phyloP scores from a whole-genome alignment of 2,113 vertebrate genomes.

The Stigmatopora argus region DNA sequence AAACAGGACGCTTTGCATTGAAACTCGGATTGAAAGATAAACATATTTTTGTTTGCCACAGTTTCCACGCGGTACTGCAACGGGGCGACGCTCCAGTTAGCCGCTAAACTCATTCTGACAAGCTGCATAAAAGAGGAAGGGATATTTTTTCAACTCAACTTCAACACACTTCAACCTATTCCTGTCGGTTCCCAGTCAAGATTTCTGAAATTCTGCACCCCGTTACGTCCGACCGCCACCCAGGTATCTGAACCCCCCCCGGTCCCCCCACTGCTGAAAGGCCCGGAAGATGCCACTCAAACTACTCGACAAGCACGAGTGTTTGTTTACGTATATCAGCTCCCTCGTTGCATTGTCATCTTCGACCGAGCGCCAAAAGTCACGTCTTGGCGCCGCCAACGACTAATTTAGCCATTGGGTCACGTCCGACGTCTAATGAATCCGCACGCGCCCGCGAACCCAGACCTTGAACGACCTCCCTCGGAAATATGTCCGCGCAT shows the following conservation, averaged over 20 bases:
- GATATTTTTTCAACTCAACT: background rate
- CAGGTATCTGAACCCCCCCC: conserved; percentile 11
- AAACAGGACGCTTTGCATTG: too few relatives aligned
- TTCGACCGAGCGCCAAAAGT: conserved; percentile 45
- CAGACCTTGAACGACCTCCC: conserved; percentile 32
- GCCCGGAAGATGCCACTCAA: conserved; percentile 1
- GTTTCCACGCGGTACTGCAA: background rate
- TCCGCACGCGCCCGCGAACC: conserved; percentile 34
- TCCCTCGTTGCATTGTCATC: conserved; percentile 15
- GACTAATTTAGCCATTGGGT: conserved; percentile 53
- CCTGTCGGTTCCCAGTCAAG: background rate
- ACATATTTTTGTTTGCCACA: too few relatives aligned
- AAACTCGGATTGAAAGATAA: too few relatives aligned
- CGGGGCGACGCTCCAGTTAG: background rate
- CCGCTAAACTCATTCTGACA: background rate
- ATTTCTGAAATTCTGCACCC: background rate
- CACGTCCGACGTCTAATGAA: conserved; percentile 52
- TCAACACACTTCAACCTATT: background rate
- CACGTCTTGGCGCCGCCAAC: conserved; percentile 27
- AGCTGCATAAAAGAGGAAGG: background rate
- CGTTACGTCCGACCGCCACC: background rate
- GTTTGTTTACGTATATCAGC: background rate
- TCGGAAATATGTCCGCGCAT: background rate
- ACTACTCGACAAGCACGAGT: background rate
- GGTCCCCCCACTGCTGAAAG: background rate